Evolutionary conservation across 2,888 invertebrate species (phyloP), one percentile per base, ranked within the genome.

Genomic region (Lasioglossum calceatum): DNA sequence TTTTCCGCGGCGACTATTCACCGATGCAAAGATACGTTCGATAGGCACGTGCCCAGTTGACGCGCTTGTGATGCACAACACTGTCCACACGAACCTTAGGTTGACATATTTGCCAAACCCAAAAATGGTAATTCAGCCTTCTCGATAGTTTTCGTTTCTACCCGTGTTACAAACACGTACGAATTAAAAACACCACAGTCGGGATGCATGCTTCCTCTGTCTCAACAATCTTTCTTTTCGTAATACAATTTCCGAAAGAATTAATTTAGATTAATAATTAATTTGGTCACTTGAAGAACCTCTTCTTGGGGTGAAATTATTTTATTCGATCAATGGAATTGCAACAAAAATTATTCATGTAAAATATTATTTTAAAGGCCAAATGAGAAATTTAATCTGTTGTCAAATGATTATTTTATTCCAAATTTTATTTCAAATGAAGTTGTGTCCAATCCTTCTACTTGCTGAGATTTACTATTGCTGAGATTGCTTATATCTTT

Each of bases 1-100:
- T 85, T 82, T 78, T 82, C 83, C 75, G 58, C 44, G 39, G 23
- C 23, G 67, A 58, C 27, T 81, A 47, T 78, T 74, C 54, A 16
- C 27, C 72, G 70, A 85, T 85, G 61, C 70, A 58, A 47, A 79
- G 70, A 54, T 77, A 10, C n/a, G 61, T 72, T n/a, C 12, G 61
- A 61, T 73, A 64, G 27, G 64, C 27, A 14, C 27, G 76, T 71
- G 71, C 73, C 44, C 64, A 12, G 19, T 32, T 64, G 50, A 32
- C 67, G 32, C 67, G 67, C 19, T 36, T 36, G 32, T 3, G 67
- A 67, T 10, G 36, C 67, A 2, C 54, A 23, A 23, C n/a, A 36
- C 8, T 67, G 36, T 67, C 32, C 67, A 36, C 36, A 2, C 16
- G 14, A 67, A 67, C 32, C 36, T 32, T 32, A 7, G 3, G 23